phyloP scores from a whole-genome alignment of 2,113 vertebrate genomes.

The Siphamia tubifer region DNA sequence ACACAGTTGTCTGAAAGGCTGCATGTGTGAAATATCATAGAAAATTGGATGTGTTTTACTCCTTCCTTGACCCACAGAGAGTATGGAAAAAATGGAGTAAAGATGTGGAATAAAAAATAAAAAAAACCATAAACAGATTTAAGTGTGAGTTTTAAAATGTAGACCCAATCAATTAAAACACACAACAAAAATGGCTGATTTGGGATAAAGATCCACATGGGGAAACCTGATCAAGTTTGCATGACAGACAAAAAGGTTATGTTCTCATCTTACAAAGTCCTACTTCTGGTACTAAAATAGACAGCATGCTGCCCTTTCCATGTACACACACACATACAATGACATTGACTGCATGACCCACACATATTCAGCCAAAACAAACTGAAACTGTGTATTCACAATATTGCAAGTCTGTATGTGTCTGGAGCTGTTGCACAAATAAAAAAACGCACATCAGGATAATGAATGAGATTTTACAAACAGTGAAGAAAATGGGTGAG shows the following conservation, averaged over 20 bases:
- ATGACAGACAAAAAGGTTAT: conserved; percentile 51
- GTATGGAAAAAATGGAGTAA: too few species aligned
- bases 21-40: too few species aligned
- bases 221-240: conserved; percentile 2
- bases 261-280: conserved; percentile 63
- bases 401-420: conserved; percentile 5
- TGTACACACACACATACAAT: neutral
- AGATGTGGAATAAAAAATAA: too few species aligned
- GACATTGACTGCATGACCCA: neutral
- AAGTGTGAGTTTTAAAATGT: neutral
- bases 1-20: too few species aligned
- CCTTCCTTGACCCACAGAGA: too few species aligned
- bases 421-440: conserved; percentile 12
- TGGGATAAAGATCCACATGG: neutral
- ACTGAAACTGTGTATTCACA: conserved; percentile 22
- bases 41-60: too few species aligned
- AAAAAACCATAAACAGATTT: too few species aligned
- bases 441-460: neutral
- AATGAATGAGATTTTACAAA: neutral
- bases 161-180: neutral
- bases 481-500: neutral
- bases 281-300: conserved; percentile 54
- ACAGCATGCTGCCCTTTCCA: conserved; percentile 18
- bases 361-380: conserved; percentile 14
- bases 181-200: neutral